Evolutionary conservation across 2,113 vertebrate species (phyloP).

Genomic region (Pygoscelis adeliae): DNA sequence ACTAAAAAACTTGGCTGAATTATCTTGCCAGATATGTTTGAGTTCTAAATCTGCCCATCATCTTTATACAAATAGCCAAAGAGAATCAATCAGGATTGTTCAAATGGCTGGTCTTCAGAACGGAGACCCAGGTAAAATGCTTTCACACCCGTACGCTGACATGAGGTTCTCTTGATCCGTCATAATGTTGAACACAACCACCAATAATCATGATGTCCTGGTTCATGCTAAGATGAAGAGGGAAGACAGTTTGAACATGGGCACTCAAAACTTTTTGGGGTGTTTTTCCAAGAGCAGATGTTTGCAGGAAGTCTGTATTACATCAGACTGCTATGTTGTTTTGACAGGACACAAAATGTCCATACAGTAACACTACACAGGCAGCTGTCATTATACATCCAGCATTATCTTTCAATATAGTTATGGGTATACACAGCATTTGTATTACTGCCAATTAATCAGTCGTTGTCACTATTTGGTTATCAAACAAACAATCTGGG

Average conservation of each 20-base stretch:
- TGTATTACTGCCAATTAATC: slow-evolving; percentile 58
- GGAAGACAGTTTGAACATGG: background rate
- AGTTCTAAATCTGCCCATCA: background rate
- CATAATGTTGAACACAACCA: background rate
- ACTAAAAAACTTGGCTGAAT: background rate
- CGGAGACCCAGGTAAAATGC: background rate
- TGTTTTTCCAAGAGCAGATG: slow-evolving; percentile 2
- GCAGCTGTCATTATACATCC: slow-evolving; percentile 28
- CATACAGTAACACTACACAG: background rate
- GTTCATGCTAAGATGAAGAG: background rate
- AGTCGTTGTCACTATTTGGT: slow-evolving; percentile 46
- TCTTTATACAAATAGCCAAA: background rate
- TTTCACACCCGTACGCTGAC: background rate
- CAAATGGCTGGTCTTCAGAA: background rate
- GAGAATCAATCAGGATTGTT: background rate
- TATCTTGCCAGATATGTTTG: background rate
- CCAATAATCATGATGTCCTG: background rate
- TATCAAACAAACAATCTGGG: slow-evolving; percentile 48
- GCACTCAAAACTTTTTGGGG: background rate
- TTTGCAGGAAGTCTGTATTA: slow-evolving; percentile 5
- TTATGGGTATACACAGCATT: background rate
- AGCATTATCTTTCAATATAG: background rate
- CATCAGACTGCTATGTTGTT: slow-evolving; percentile 9
- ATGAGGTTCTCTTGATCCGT: background rate
- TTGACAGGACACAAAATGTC: slow-evolving; percentile 26